These are phyloP conservation scores for Eufriesea mexicana DNA, from an alignment of 1,140 invertebrate genomes.

Conservation along the genomic window DNA sequence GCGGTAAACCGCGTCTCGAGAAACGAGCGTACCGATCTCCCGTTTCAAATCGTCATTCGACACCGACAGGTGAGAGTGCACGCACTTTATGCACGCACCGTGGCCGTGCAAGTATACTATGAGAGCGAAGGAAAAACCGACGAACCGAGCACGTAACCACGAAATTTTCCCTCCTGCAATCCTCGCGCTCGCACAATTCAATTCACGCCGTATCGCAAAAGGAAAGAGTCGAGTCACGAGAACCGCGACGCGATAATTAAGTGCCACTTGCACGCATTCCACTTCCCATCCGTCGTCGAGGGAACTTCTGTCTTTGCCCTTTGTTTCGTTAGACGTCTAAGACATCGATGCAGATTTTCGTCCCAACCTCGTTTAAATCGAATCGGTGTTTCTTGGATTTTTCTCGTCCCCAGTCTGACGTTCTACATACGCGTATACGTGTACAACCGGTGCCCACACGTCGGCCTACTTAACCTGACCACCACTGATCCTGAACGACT, in stretches of 20 bases:
- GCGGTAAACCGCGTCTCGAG: constrained; percentile 51
- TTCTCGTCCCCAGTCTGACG: not conserved
- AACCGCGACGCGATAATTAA: constrained; percentile 20
- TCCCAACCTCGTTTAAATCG: no score
- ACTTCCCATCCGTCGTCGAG: not conserved
- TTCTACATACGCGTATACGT: not conserved
- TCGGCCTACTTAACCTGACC: not conserved
- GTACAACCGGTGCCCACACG: no score
- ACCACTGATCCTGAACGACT: no score
- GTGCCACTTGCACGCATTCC: not conserved
- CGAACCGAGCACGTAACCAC: not conserved
- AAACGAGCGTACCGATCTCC: constrained; percentile 29
- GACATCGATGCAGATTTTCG: not conserved
- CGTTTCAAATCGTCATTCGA: constrained; percentile 48
- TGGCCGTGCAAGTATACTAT: not conserved
- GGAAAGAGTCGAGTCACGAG: not conserved
- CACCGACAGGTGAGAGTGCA: constrained; percentile 44
- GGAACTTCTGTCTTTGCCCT: not conserved
- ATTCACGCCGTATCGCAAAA: not conserved
- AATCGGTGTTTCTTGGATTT: not conserved
- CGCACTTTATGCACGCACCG: constrained; percentile 24
- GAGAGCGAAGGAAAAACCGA: constrained; percentile 26
- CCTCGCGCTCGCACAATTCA: not conserved
- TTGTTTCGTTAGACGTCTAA: not conserved
- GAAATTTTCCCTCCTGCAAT: not conserved